phyloP scores from a whole-genome alignment of 2,797 vertebrate species.

The Lophotriccus pileatus region DNA sequence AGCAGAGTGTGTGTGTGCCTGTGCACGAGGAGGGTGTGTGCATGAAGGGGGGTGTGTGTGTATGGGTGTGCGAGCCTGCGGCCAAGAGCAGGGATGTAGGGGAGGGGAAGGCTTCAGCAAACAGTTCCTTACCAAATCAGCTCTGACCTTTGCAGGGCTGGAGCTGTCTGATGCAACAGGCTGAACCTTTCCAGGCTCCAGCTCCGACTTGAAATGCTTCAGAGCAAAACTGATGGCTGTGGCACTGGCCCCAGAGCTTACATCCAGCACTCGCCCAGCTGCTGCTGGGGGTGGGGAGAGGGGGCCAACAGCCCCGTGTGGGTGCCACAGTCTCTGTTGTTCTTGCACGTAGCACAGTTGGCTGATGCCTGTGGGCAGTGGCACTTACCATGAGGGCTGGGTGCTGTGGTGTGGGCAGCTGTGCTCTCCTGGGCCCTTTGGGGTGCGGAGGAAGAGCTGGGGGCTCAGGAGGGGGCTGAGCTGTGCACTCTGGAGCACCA shows the following conservation, averaged over 20 bases:
- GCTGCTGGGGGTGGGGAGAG: not conserved
- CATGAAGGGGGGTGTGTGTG: no score
- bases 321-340: not conserved
- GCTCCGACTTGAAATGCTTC: slow-evolving; percentile 1
- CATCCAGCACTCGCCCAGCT: fast-evolving
- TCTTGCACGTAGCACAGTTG: fast-evolving
- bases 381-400: fast-evolving
- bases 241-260: not conserved
- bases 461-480: fast-evolving
- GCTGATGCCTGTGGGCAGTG: fast-evolving
- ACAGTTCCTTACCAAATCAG: slow-evolving; percentile 16
- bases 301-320: not conserved
- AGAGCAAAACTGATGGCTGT: not conserved
- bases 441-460: not conserved
- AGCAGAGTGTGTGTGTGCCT: not conserved
- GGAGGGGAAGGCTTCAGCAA: slow-evolving; percentile 1
- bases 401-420: fast-evolving
- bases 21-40: not conserved
- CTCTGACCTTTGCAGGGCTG: slow-evolving; percentile 38
- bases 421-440: not conserved
- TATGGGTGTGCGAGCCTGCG: not conserved
- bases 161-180: slow-evolving; percentile 47
- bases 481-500: fast-evolving
- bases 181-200: slow-evolving; percentile 43
- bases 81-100: not conserved